Conservation (phyloP, 2,797 vertebrate genomes). For the Danio albolineatus region DNA sequence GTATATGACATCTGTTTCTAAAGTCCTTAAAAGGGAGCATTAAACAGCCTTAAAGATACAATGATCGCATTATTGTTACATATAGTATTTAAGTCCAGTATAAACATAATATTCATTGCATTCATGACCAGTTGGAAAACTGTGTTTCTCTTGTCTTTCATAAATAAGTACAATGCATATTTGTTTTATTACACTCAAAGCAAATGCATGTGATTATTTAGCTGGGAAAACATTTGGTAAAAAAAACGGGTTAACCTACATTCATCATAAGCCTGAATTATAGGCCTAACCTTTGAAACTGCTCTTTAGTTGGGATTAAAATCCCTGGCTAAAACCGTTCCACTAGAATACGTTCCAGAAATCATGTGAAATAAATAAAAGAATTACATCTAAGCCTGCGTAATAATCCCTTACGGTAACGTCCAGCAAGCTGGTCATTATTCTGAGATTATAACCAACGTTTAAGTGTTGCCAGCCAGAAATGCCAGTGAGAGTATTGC, state of each 20-base stretch:
- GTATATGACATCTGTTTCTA: neutral
- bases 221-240: neutral
- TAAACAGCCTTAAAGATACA: no score
- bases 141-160: neutral
- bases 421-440: slow-evolving; percentile 2
- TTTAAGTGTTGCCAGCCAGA: neutral
- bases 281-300: neutral
- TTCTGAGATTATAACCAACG: slow-evolving; percentile 22
- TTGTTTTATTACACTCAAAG: neutral
- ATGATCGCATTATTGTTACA: neutral
- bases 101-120: neutral
- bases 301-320: slow-evolving; percentile 9
- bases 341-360: neutral
- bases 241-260: slow-evolving; percentile 4
- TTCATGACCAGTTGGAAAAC: neutral
- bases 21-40: neutral
- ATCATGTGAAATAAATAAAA: slow-evolving; percentile 32
- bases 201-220: neutral
- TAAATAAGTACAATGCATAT: neutral
- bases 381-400: slow-evolving; percentile 20
- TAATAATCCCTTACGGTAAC: slow-evolving; percentile 12
- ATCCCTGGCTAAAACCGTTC: slow-evolving; percentile 3
- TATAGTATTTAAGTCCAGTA: neutral
- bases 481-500: neutral
- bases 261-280: neutral